Percentiles rank a stretch among this genome's conserved stretches.
phyloP scores from a whole-genome alignment of 2,888 invertebrate species.

The Heliconius sara region DNA sequence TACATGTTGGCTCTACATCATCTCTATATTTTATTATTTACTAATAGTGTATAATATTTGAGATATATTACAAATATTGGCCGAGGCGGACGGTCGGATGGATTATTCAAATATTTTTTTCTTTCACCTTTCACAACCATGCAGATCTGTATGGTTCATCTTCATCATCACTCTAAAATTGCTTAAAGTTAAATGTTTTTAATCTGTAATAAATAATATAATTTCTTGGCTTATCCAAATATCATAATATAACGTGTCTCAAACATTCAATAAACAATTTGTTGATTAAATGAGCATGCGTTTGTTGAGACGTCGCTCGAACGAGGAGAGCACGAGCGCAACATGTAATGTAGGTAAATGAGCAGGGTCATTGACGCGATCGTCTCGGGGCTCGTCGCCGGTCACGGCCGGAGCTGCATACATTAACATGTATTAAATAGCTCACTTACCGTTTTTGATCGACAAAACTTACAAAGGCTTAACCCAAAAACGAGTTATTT shows the following conservation, averaged over 20 bases:
- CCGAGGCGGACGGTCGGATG: too few relatives aligned
- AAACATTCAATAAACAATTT: slow-evolving; percentile 1
- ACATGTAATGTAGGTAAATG: slow-evolving; percentile 16
- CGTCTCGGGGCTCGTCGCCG: background rate
- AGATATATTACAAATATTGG: too few relatives aligned
- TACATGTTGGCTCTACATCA: too few relatives aligned
- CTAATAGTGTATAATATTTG: too few relatives aligned
- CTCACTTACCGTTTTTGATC: slow-evolving; percentile 25
- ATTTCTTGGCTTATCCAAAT: too few relatives aligned
- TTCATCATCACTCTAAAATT: too few relatives aligned
- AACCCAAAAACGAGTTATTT: slow-evolving; percentile 18
- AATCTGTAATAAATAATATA: too few relatives aligned
- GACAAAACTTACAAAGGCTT: slow-evolving; percentile 4
- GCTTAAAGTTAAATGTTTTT: too few relatives aligned
- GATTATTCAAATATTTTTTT: too few relatives aligned
- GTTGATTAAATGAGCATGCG: background rate
- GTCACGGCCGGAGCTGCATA: slow-evolving; percentile 29
- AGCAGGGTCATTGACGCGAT: slow-evolving; percentile 33
- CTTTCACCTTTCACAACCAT: too few relatives aligned
- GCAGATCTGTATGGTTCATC: too few relatives aligned
- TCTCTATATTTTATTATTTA: too few relatives aligned
- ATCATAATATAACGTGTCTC: background rate
- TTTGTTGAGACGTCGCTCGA: background rate
- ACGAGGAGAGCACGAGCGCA: background rate
- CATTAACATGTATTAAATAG: slow-evolving; percentile 38